phyloP scores from a whole-genome alignment of 2,113 vertebrate species.

The Triplophysa dalaica region DNA sequence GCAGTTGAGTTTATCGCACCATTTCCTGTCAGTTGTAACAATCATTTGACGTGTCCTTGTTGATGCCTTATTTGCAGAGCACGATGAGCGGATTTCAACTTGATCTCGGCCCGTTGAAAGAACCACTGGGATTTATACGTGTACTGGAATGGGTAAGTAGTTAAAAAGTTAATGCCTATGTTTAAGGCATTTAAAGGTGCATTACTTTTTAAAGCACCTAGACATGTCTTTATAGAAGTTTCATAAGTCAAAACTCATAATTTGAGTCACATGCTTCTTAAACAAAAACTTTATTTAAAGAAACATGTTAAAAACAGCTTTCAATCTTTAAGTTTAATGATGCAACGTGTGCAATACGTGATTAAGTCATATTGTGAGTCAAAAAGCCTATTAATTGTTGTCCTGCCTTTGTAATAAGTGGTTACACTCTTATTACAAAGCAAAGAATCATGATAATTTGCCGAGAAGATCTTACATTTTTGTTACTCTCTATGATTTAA shows the following conservation, averaged over 20 bases:
- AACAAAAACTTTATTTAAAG: neutral
- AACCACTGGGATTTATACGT: constrained; percentile 90
- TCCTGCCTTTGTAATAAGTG: too few relatives aligned
- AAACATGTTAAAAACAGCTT: too few relatives aligned
- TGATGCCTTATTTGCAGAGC: constrained; percentile 59
- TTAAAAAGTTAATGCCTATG: neutral
- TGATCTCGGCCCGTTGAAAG: constrained; percentile 82
- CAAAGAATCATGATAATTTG: too few relatives aligned
- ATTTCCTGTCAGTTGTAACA: constrained; percentile 6
- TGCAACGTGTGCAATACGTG: too few relatives aligned
- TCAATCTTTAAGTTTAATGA: too few relatives aligned
- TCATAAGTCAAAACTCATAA: neutral
- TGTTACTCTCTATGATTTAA: neutral
- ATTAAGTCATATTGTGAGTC: too few relatives aligned
- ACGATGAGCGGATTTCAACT: constrained; percentile 69
- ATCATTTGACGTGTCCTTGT: neutral
- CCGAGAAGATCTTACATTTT: too few relatives aligned
- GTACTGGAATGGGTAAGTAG: constrained; percentile 88
- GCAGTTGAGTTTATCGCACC: neutral
- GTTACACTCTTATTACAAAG: too few relatives aligned
- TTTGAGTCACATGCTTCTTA: neutral
- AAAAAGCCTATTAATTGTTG: too few relatives aligned
- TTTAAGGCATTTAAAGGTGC: too few relatives aligned
- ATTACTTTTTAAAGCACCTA: too few relatives aligned
- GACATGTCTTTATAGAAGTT: too few relatives aligned